phyloP scores from a whole-genome alignment of 1,140 invertebrate species.

The Chlorops oryzae region DNA sequence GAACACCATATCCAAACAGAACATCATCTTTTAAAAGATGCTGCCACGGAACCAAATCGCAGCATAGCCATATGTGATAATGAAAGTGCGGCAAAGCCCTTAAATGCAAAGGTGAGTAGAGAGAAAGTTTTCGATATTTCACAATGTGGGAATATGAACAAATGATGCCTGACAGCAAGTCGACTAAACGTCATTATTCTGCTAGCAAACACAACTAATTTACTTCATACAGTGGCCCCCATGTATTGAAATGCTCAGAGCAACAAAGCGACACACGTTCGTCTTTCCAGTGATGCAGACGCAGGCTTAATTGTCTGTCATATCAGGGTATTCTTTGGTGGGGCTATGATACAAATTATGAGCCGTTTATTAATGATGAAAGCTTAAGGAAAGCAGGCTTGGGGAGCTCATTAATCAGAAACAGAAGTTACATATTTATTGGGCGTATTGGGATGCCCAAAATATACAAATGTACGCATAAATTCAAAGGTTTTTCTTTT shows the following conservation, averaged over 20 bases:
- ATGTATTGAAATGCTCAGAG: conserved; percentile 2
- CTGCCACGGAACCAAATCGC: conserved; percentile 1
- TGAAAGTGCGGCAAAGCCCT: conserved; percentile 16
- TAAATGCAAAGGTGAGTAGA: conserved; percentile 35
- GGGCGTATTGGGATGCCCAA: too few species aligned
- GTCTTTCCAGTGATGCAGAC: too few species aligned
- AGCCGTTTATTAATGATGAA: conserved; percentile 44
- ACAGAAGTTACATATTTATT: too few species aligned
- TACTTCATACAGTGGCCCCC: too few species aligned
- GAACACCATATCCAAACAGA: conserved; percentile 85
- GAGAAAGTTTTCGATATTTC: conserved; percentile 10
- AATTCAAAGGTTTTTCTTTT: too few species aligned
- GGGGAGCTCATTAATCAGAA: too few species aligned
- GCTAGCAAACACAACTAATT: neutral
- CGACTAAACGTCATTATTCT: conserved; percentile 16
- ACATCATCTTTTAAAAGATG: conserved; percentile 47
- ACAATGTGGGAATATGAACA: conserved; percentile 17
- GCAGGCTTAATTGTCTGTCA: too few species aligned
- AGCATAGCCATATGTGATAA: neutral
- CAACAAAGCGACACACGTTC: too few species aligned
- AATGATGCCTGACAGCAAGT: conserved; percentile 15
- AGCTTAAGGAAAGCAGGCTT: too few species aligned
- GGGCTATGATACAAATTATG: conserved; percentile 38
- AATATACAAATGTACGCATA: too few species aligned
- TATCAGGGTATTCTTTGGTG: too few species aligned